Evolutionary conservation across 2,888 invertebrate species (phyloP).

Genomic region (Parnassius apollo): DNA sequence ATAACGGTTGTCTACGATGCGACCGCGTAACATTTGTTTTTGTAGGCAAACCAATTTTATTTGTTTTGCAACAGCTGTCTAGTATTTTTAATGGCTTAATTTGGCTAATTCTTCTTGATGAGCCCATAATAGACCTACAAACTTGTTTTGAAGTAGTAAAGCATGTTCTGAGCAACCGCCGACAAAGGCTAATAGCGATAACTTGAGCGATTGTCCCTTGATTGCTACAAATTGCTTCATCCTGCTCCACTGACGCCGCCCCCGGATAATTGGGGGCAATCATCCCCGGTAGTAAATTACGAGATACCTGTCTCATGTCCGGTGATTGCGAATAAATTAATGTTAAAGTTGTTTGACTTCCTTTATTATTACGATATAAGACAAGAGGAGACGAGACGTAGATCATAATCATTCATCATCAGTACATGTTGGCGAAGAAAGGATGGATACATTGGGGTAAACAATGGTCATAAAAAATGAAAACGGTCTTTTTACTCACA

Average conservation of each 20-base stretch:
- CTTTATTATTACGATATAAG: constrained; percentile 25
- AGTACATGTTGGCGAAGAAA: too few relatives aligned
- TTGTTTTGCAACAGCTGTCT: constrained; percentile 38
- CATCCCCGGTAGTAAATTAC: constrained; percentile 37
- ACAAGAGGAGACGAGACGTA: constrained; percentile 28
- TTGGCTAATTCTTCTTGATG: constrained; percentile 41
- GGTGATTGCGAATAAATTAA: constrained; percentile 29
- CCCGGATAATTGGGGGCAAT: constrained; percentile 45
- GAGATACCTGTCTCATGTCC: constrained; percentile 30
- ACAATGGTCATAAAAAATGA: too few relatives aligned
- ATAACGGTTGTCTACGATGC: background rate
- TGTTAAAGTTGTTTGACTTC: constrained; percentile 11
- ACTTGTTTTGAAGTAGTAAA: constrained; percentile 28
- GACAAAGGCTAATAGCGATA: constrained; percentile 54
- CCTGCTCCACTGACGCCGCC: constrained; percentile 43
- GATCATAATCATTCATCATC: background rate
- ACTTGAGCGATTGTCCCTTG: constrained; percentile 53
- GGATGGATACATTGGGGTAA: too few relatives aligned
- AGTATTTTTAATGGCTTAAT: constrained; percentile 42
- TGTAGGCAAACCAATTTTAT: constrained; percentile 26
- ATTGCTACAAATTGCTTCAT: constrained; percentile 72
- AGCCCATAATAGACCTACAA: constrained; percentile 33
- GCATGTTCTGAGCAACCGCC: constrained; percentile 31
- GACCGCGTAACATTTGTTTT: background rate
- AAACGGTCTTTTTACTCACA: too few relatives aligned